Evolutionary conservation across 2,888 invertebrate species (phyloP).

Genomic region (Mesoligia furuncula): DNA sequence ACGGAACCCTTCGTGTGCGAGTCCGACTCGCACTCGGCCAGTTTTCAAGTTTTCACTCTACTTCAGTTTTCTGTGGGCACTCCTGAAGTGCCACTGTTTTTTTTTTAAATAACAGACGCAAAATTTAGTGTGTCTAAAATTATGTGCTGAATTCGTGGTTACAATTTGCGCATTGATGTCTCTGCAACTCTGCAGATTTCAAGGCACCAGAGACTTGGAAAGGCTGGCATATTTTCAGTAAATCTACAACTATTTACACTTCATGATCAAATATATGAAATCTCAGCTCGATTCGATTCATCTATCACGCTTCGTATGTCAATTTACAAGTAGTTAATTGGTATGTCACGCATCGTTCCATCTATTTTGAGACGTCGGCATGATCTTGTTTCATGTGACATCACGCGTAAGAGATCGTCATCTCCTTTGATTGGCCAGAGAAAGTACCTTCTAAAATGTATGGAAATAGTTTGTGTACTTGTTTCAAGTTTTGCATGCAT

Average conservation of each 20-base stretch:
- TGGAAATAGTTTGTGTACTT: neutral
- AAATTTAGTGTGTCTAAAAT: too few relatives aligned
- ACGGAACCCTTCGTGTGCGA: too few relatives aligned
- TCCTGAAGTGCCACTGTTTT: too few relatives aligned
- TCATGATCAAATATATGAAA: conserved; percentile 33
- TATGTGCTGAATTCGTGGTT: neutral
- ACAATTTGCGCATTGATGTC: neutral
- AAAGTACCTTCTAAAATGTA: conserved; percentile 26
- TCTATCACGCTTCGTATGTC: conserved; percentile 28
- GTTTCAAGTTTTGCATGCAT: neutral
- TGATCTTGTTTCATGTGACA: conserved; percentile 53
- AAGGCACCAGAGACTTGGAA: neutral
- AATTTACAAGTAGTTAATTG: conserved; percentile 53
- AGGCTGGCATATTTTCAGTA: neutral
- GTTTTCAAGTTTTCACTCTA: too few relatives aligned
- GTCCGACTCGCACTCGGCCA: too few relatives aligned
- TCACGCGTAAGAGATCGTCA: conserved; percentile 49
- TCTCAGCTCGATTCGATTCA: conserved; percentile 18
- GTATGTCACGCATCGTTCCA: conserved; percentile 40
- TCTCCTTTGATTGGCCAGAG: conserved; percentile 44
- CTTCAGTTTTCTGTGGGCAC: too few relatives aligned
- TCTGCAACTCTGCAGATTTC: neutral
- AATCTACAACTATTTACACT: neutral
- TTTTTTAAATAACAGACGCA: too few relatives aligned
- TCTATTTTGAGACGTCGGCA: conserved; percentile 57